phyloP scores from a whole-genome alignment of 2,888 invertebrate species.

The Alviniconcha strummeri region DNA sequence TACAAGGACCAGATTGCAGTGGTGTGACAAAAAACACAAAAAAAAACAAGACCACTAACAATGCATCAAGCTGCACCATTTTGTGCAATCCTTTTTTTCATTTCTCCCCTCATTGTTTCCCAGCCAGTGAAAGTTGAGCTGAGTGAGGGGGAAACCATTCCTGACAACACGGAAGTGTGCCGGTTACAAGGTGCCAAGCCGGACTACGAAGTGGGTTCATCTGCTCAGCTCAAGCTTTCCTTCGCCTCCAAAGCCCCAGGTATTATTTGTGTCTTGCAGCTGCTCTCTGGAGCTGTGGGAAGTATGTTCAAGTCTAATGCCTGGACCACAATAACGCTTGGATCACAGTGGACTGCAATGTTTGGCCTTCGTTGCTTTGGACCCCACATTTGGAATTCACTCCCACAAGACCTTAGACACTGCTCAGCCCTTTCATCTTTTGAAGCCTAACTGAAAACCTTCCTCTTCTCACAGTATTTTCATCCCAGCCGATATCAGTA shows the following conservation, averaged over 20 bases:
- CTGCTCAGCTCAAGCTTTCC: slow-evolving; percentile 62
- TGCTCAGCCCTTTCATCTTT: no score
- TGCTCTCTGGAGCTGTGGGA: background rate
- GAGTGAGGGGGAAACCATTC: slow-evolving; percentile 49
- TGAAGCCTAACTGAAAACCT: no score
- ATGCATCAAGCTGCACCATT: no score
- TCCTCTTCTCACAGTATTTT: no score
- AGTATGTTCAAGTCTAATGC: background rate
- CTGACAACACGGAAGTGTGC: slow-evolving; percentile 43
- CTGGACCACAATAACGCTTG: no score
- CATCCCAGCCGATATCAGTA: no score
- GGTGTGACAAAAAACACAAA: no score
- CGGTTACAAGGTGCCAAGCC: slow-evolving; percentile 59
- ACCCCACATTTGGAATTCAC: no score
- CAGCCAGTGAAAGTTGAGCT: slow-evolving; percentile 50
- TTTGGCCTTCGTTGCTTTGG: background rate
- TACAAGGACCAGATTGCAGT: no score
- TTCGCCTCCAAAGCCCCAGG: slow-evolving; percentile 55
- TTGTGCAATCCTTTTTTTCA: background rate
- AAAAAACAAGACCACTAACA: no score
- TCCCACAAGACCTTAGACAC: no score
- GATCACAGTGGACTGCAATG: no score
- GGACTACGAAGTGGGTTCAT: slow-evolving; percentile 69
- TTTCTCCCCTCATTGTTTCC: slow-evolving; percentile 15
- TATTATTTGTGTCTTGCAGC: slow-evolving; percentile 24